A percentile compares a stretch with the other conserved stretches of the same genome.
Evolutionary conservation across 2,797 vertebrate genomes (phyloP).

Genomic region (Cuniculus paca): DNA sequence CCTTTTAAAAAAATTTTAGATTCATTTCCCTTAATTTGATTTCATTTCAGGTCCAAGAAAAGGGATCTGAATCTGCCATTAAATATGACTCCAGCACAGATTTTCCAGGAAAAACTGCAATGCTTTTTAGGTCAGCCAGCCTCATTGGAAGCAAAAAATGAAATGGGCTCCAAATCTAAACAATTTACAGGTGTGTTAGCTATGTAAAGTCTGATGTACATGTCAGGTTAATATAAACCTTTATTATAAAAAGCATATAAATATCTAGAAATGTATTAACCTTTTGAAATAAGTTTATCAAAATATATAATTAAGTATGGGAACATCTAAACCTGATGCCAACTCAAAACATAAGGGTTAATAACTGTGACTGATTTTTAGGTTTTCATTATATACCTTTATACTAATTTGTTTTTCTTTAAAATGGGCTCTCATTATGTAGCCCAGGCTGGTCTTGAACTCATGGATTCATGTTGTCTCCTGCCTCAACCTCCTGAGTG

Average conservation of each 20-base stretch:
- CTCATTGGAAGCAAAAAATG: slow-evolving; percentile 76
- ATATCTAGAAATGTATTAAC: background rate
- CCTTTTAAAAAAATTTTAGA: background rate
- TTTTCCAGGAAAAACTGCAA: slow-evolving; percentile 93
- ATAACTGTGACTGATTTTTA: background rate
- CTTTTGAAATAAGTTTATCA: slow-evolving; percentile 33
- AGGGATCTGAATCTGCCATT: slow-evolving; percentile 89
- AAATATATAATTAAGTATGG: slow-evolving; percentile 11
- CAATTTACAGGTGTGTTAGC: slow-evolving; percentile 89
- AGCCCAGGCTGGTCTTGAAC: background rate
- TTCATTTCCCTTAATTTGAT: slow-evolving; percentile 64
- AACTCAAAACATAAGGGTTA: background rate
- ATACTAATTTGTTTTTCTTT: background rate
- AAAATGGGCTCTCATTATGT: background rate
- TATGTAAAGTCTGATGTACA: background rate
- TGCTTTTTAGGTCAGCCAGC: slow-evolving; percentile 89
- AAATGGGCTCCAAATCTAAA: slow-evolving; percentile 81
- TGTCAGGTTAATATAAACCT: slow-evolving; percentile 10
- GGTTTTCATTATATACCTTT: background rate
- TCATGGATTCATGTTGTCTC: background rate
- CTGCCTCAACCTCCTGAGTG: background rate
- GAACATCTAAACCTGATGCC: background rate
- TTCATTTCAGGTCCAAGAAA: slow-evolving; percentile 89
- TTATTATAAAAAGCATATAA: background rate
- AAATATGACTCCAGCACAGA: slow-evolving; percentile 90